Percentiles rank a stretch among this genome's conserved stretches.
Conservation (phyloP, 1,140 invertebrate genomes). For the Pachyrhynchus sulphureomaculatus region DNA sequence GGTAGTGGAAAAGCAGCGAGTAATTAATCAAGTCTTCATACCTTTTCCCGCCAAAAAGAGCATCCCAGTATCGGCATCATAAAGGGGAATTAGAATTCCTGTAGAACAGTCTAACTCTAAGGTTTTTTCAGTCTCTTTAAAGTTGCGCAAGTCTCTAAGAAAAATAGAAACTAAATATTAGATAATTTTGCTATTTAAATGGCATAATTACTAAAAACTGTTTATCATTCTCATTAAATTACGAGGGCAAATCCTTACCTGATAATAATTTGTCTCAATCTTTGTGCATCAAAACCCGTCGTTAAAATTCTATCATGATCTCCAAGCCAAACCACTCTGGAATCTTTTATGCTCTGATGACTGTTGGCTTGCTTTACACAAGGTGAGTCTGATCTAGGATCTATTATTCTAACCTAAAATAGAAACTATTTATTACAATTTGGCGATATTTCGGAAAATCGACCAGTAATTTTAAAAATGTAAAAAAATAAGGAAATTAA, state of each 20-base stretch:
- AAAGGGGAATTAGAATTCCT: constrained; percentile 85
- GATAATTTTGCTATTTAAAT: background rate
- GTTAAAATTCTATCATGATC: constrained; percentile 79
- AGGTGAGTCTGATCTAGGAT: constrained; percentile 66
- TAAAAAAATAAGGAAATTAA: no score
- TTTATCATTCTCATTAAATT: no score
- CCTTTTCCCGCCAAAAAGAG: constrained; percentile 90
- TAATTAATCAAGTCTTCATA: no score
- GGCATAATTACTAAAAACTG: no score
- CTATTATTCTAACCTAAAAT: constrained; percentile 68
- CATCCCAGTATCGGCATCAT: constrained; percentile 91
- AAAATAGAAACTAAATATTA: background rate
- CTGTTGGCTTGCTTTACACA: constrained; percentile 69
- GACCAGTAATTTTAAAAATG: no score
- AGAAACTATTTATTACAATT: no score
- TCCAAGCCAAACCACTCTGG: constrained; percentile 84
- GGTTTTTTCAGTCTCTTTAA: constrained; percentile 74
- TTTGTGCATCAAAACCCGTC: constrained; percentile 75
- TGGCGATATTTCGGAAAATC: no score
- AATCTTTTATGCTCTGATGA: constrained; percentile 89
- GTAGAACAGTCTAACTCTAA: constrained; percentile 86
- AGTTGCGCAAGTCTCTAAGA: constrained; percentile 75
- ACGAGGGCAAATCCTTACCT: no score
- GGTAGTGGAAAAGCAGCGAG: no score
- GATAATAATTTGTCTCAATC: constrained; percentile 82